Evolutionary conservation across 2,888 invertebrate species (phyloP).

Genomic region (Nemotelus pantherinus): DNA sequence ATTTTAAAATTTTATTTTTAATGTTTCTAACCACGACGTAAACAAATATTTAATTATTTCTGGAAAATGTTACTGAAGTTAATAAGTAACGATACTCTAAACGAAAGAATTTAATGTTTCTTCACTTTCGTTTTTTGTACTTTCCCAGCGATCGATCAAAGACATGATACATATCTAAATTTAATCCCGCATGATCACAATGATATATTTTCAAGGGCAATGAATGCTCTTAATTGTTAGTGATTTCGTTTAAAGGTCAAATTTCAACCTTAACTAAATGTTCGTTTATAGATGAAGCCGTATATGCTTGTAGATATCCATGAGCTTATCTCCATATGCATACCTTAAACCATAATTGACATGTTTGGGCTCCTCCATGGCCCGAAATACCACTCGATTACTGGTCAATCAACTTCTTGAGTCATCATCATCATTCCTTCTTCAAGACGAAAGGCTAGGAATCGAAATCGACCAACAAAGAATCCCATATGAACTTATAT

Average conservation of each 20-base stretch:
- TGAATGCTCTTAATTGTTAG: background rate
- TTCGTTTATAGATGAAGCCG: background rate
- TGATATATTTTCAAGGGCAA: background rate
- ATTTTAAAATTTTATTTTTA: no score
- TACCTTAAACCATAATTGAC: background rate
- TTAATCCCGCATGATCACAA: no score
- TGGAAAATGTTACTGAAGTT: no score
- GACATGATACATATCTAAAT: no score
- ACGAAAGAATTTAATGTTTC: no score
- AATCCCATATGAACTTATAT: no score
- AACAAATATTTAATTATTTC: no score
- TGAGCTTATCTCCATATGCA: background rate
- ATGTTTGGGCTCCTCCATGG: background rate
- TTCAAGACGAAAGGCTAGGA: background rate
- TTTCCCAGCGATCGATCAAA: no score
- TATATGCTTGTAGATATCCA: background rate
- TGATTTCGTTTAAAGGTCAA: background rate
- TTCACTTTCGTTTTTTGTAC: no score
- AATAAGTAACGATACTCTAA: no score
- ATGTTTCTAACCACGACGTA: no score
- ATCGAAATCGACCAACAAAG: no score
- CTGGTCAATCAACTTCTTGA: constrained; percentile 26
- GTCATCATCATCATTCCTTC: background rate
- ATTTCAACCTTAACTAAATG: background rate
- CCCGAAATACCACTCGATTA: constrained; percentile 20